Conservation (phyloP, 2,113 vertebrate genomes). For the Procavia capensis region DNA sequence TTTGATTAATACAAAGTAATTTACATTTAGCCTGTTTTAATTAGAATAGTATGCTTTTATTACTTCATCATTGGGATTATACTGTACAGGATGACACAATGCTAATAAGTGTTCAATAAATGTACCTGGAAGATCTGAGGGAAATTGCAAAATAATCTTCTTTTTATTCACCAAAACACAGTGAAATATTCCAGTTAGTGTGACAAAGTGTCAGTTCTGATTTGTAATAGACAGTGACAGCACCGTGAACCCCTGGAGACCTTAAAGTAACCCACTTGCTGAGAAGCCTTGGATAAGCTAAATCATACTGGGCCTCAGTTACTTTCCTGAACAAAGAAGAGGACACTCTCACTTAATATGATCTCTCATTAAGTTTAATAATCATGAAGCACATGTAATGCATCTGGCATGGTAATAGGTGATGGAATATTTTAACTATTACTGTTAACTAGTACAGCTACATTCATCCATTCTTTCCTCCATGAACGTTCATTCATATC, state of each 20-base stretch:
- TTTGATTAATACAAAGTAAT: not conserved
- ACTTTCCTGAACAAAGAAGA: not conserved
- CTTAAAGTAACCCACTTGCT: not conserved
- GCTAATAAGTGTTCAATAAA: not conserved
- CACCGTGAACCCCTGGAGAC: not conserved
- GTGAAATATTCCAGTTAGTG: not conserved
- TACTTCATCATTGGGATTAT: not conserved
- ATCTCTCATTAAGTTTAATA: not conserved
- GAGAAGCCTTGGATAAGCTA: not conserved
- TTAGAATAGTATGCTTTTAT: not conserved
- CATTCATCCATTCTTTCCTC: not conserved
- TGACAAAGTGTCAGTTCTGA: not conserved
- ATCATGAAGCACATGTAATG: not conserved
- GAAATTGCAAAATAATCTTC: not conserved
- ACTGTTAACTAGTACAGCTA: not conserved
- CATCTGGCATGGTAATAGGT: not conserved
- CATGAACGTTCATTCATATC: not conserved
- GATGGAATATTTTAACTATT: not conserved
- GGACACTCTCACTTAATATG: not conserved
- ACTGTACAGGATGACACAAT: not conserved
- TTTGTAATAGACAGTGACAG: not conserved
- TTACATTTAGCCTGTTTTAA: not conserved
- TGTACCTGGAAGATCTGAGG: not conserved
- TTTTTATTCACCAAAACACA: not conserved
- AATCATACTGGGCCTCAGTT: not conserved